These are phyloP conservation scores for Elaphurus davidianus DNA, from an alignment of 2,113 vertebrate species.

Conservation along the genomic window DNA sequence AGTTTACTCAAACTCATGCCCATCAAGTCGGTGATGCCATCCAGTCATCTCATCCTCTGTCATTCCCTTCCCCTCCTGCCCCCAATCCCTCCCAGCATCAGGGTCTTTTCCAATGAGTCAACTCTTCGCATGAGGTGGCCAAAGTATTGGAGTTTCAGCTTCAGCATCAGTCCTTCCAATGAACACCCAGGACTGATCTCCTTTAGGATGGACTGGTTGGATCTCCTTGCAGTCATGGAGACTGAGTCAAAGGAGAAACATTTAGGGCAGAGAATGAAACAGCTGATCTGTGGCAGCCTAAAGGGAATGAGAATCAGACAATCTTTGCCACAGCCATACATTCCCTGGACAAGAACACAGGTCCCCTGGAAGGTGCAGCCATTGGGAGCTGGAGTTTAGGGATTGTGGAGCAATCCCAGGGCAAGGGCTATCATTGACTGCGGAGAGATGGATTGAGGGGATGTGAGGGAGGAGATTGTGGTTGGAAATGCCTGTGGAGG, in stretches of 20 bases:
- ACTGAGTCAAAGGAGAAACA: background rate
- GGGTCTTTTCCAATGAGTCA: background rate
- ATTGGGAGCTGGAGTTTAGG: background rate
- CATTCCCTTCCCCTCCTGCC: background rate
- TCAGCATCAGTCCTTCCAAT: background rate
- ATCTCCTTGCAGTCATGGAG: background rate
- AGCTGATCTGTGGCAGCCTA: background rate
- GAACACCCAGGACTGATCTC: too few species aligned
- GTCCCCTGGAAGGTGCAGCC: background rate
- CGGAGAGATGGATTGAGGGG: background rate
- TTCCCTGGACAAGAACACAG: background rate
- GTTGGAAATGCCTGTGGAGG: background rate
- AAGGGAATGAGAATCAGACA: background rate
- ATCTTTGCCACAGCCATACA: background rate
- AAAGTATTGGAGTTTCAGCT: background rate
- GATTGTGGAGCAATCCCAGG: background rate
- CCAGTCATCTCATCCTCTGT: background rate
- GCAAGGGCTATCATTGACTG: background rate
- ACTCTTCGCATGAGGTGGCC: fast-evolving
- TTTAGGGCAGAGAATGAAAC: background rate
- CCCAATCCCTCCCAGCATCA: background rate
- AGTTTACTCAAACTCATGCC: background rate
- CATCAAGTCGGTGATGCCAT: background rate
- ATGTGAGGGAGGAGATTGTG: background rate
- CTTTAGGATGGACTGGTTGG: background rate